Evolutionary conservation across 2,888 invertebrate species (phyloP), one percentile per base, ranked within the genome.

Genomic region (Drosophila incognita): DNA sequence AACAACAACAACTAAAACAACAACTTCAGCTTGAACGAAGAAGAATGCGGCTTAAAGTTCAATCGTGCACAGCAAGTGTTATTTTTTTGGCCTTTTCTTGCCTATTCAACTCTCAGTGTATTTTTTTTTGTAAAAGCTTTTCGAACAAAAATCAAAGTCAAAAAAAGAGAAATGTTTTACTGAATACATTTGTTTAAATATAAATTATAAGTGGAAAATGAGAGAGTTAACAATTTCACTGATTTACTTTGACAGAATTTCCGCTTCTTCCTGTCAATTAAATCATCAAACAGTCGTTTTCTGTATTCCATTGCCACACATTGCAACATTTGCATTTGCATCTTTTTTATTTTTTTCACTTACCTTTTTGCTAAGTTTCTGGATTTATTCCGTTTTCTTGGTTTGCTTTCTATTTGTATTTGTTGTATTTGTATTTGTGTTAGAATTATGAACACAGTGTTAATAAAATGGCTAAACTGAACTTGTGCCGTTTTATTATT

Each of bases 21-120:
- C 63, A 60, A 59, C 57, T 62, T 56, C 42, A 71, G 61, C 61
- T 35, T 49, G 60, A 38, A 51, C 74, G 66, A 77, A 89, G 74
- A 80, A 82, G 81, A 91, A 86, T 91, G 84, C 75, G 83, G 85
- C 81, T 89, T 89, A 91, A 92, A 90, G 81, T 92, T 92, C 91
- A 91, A 88, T 83, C 83, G 83, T 83, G 76, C 69, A 24, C 46
- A 79, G 82, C 78, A 83, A 83, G 82, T 85, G 77, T 65, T 76
- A 74, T 86, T 83, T 76, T 71, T 71, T 76, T 72, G 29, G 60
- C 35, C 35, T 49, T 49, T 57, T 70, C 57, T 61, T 69, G 56
- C 18, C 52, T 52, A 31, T 35, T 27, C n/a, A 51, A 33, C 21
- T 27, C 13, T 11, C 27, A 52, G 46, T 54, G 13, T 13, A 49